Percentiles rank a stretch among this genome's conserved stretches.
These are phyloP conservation scores for Cebidichthys violaceus DNA, from an alignment of 2,113 vertebrate genomes.

Conservation along the genomic window DNA sequence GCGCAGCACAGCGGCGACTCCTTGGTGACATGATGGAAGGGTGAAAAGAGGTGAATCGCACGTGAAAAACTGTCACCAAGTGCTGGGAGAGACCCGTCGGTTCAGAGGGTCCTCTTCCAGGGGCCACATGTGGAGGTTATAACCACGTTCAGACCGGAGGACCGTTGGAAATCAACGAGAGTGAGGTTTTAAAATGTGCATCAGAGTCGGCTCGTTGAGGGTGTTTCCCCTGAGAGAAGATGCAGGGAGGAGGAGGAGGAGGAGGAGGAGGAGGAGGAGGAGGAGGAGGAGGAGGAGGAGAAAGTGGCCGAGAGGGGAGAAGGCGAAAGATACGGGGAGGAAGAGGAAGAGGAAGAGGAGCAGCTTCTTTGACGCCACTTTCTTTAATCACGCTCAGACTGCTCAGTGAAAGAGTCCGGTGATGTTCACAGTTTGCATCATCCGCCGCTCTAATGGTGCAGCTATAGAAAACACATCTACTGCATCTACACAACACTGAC, in stretches of 20 bases:
- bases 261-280: no score
- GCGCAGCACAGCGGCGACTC: slow-evolving; percentile 1
- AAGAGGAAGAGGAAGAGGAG: neutral
- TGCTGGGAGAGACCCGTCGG: neutral
- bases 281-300: no score
- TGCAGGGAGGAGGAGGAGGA: neutral
- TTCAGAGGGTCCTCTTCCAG: neutral
- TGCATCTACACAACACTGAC: neutral
- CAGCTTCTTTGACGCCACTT: slow-evolving; percentile 10
- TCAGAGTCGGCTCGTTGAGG: neutral
- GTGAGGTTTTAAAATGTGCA: neutral
- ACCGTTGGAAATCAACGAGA: neutral
- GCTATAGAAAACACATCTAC: neutral
- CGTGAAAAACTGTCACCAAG: slow-evolving; percentile 6
- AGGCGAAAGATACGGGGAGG: neutral
- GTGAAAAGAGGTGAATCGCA: slow-evolving; percentile 45
- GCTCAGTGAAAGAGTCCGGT: neutral
- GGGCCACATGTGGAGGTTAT: neutral
- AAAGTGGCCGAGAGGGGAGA: no score
- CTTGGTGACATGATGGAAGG: slow-evolving; percentile 14
- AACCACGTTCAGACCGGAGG: slow-evolving; percentile 15
- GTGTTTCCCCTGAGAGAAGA: neutral
- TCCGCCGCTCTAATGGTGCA: neutral
- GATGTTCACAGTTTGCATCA: slow-evolving; percentile 22
- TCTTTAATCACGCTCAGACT: slow-evolving; percentile 12